These are phyloP conservation scores for Fundulus diaphanus DNA, from an alignment of 2,797 vertebrate species.

Conservation along the genomic window DNA sequence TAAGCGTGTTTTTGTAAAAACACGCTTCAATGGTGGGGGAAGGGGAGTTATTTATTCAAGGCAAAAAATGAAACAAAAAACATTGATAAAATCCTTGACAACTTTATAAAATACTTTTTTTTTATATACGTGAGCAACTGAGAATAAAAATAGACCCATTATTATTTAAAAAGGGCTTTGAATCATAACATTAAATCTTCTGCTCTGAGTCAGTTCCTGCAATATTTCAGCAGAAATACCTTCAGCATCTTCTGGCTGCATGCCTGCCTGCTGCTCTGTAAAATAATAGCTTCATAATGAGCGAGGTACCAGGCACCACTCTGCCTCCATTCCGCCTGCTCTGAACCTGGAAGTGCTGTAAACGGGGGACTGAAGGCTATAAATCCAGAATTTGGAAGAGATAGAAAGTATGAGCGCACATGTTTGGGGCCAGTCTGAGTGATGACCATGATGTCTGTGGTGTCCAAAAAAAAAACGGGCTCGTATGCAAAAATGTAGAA, in stretches of 20 bases:
- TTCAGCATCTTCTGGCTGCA: constrained; percentile 39
- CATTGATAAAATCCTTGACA: constrained; percentile 1
- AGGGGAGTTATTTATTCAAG: neutral
- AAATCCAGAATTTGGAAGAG: constrained; percentile 66
- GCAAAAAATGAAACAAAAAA: neutral
- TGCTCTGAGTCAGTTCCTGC: constrained; percentile 20
- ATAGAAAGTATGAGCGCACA: constrained; percentile 9
- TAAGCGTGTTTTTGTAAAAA: neutral
- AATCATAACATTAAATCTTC: constrained; percentile 41
- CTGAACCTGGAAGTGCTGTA: constrained; percentile 55
- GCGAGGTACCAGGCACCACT: constrained; percentile 80
- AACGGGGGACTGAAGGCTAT: constrained; percentile 54
- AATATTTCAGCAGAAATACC: constrained; percentile 46
- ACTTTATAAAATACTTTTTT: constrained; percentile 7
- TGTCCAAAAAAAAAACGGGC: constrained; percentile 65
- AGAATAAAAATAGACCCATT: constrained; percentile 41
- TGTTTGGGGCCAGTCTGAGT: constrained; percentile 58
- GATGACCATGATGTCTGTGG: constrained; percentile 54
- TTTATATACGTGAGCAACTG: constrained; percentile 8
- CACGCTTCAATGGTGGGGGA: neutral
- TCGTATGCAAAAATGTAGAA: constrained; percentile 18
- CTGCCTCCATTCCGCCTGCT: constrained; percentile 39
- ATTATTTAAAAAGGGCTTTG: constrained; percentile 44
- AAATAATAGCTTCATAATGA: constrained; percentile 63
- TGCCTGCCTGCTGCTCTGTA: constrained; percentile 52